A percentile compares a stretch with the other conserved stretches of the same genome.
These are phyloP conservation scores for Heliornis fulica DNA, from an alignment of 2,113 vertebrate species.

Conservation along the genomic window DNA sequence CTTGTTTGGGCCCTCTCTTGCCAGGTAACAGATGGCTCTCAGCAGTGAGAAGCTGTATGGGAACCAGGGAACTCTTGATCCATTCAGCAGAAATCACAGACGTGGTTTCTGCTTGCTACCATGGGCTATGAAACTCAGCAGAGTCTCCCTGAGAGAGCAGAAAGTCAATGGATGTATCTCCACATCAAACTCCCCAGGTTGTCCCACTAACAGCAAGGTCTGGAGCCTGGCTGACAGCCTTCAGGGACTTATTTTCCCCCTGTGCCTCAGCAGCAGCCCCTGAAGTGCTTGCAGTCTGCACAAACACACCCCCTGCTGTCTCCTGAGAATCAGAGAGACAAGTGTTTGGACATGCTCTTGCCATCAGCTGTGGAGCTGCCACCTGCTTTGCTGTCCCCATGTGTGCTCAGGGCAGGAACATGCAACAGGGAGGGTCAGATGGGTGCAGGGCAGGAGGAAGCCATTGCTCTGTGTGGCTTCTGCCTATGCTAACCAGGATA, in stretches of 20 bases:
- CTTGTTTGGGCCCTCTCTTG: neutral
- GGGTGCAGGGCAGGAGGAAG: neutral
- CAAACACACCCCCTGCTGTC: neutral
- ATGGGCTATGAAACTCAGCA: neutral
- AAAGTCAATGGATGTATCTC: neutral
- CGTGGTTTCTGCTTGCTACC: neutral
- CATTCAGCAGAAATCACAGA: neutral
- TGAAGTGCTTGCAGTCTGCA: rapidly evolving
- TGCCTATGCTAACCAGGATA: neutral
- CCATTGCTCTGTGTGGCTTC: neutral
- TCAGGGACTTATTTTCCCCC: rapidly evolving
- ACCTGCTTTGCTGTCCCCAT: neutral
- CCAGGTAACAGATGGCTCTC: neutral
- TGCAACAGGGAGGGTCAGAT: rapidly evolving
- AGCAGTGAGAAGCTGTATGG: neutral
- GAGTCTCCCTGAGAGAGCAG: neutral
- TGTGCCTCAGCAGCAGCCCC: neutral
- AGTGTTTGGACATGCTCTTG: rapidly evolving
- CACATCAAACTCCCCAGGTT: neutral
- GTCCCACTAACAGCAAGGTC: neutral
- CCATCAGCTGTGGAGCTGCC: rapidly evolving
- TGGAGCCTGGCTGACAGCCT: neutral
- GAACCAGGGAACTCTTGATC: neutral
- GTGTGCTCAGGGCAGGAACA: rapidly evolving
- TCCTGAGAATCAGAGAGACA: neutral